Conservation (phyloP, 2,888 invertebrate species). For the Cistogaster globosa region DNA sequence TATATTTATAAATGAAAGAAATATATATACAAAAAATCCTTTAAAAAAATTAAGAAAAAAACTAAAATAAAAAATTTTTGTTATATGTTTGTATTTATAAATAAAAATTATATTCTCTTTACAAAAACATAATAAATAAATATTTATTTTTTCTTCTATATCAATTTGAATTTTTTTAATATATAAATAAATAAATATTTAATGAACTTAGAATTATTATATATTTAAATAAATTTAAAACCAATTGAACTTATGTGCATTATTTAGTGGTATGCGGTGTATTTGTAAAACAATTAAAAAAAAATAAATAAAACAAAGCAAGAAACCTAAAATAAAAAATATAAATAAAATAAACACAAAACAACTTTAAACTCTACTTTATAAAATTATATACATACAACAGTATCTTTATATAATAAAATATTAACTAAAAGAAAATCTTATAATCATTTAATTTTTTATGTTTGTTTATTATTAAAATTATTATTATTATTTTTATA, state of each 20-base stretch:
- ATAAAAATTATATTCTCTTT: slow-evolving; percentile 71
- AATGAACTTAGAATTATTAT: slow-evolving; percentile 51
- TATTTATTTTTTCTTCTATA: slow-evolving; percentile 56
- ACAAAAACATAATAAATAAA: slow-evolving; percentile 61
- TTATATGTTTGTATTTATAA: slow-evolving; percentile 66
- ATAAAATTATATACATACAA: slow-evolving; percentile 62
- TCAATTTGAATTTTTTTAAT: slow-evolving; percentile 63
- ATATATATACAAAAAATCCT: slow-evolving; percentile 45
- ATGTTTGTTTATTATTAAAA: slow-evolving; percentile 68
- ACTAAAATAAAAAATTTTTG: slow-evolving; percentile 41
- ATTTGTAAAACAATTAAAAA: slow-evolving; percentile 74
- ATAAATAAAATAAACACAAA: slow-evolving; percentile 2
- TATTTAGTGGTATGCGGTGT: slow-evolving; percentile 77
- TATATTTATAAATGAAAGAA: slow-evolving; percentile 47
- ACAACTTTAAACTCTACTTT: slow-evolving; percentile 56
- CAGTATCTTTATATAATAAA: slow-evolving; percentile 64
- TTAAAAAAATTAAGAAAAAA: slow-evolving; percentile 42
- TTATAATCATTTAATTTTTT: slow-evolving; percentile 61
- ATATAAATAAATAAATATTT: slow-evolving; percentile 44
- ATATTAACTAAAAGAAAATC: slow-evolving; percentile 41
- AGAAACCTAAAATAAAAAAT: background rate
- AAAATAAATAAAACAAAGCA: slow-evolving; percentile 51
- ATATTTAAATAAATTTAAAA: slow-evolving; percentile 71
- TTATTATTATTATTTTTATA: slow-evolving; percentile 45
- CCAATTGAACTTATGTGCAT: slow-evolving; percentile 76